Evolutionary conservation across 2,113 vertebrate genomes (phyloP), one percentile per base, ranked within the genome.

Genomic region (Catharus fuscescens): DNA sequence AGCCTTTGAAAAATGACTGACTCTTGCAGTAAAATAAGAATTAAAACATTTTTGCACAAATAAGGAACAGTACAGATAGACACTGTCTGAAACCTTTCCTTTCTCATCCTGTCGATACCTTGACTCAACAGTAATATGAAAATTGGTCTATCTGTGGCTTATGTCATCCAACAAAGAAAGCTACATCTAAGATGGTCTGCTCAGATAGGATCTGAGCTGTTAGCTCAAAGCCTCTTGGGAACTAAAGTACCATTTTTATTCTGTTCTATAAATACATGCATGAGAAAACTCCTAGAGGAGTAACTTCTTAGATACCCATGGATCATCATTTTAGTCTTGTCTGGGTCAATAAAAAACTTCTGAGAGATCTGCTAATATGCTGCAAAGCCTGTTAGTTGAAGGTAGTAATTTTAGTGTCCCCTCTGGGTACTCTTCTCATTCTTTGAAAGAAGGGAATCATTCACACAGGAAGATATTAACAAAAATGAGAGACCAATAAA

Each of bases 401-500:
- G 77, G 91, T 52, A 96, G 84, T 93, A 93, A 47, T 94, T 93
- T 81, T 92, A 92, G 86, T 81, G 93, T 95, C 65, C 96, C 91
- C 81, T 93, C 94, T 50, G 69, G 69, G 42, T 96, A 88, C 76
- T 82, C 45, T 20, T 82, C 47, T 78, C 57, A 50, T 96, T 95
- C 69, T 45, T 95, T 92, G 44, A 94, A 94, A 80, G 85, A 88
- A 86, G 80, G 77, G 77, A 96, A 86, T 48, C 32, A 15, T 88
- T 88, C 90, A 88, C 80, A 44, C 5, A 34, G 86, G 90, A 94
- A 96, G 90, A 88, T 93, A 93, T 44, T 94, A 97, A 93, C 92
- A 94, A 95, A 86, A 94, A 94, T 82, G 96, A 96, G 92, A 81
- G 64, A 54, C 78, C 97, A 98, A 97, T 97, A 98, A 98, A 96